Conservation (phyloP, 2,888 invertebrate genomes). For the Eutolmus rufibarbis region DNA sequence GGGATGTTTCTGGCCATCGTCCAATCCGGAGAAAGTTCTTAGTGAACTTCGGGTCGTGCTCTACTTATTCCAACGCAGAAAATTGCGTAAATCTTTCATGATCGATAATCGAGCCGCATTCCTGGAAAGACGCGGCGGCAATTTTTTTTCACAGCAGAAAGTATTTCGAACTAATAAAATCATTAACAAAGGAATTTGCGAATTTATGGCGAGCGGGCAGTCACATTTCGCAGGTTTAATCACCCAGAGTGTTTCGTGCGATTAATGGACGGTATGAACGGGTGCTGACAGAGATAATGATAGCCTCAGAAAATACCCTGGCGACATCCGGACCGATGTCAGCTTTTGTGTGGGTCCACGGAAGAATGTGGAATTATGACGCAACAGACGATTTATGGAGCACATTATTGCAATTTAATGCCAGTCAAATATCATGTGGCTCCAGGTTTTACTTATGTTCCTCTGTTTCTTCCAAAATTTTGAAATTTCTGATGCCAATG, state of each 20-base stretch:
- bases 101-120: neutral
- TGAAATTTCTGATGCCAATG: neutral
- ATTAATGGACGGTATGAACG: neutral
- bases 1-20: neutral
- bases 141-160: neutral
- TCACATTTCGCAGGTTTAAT: neutral
- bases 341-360: neutral
- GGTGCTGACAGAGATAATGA: neutral
- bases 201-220: neutral
- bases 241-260: neutral
- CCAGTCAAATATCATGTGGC: neutral
- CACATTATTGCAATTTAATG: neutral
- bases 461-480: neutral
- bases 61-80: neutral
- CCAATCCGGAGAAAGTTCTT: neutral
- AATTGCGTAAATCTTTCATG: neutral
- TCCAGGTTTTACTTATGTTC: neutral
- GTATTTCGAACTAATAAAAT: neutral
- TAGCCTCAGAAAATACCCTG: neutral
- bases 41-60: neutral
- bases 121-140: neutral
- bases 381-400: neutral
- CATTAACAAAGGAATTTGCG: neutral
- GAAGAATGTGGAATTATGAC: neutral
- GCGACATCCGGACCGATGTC: constrained; percentile 1